Evolutionary conservation across 2,113 vertebrate genomes (phyloP).

Genomic region (Colinus virginianus): DNA sequence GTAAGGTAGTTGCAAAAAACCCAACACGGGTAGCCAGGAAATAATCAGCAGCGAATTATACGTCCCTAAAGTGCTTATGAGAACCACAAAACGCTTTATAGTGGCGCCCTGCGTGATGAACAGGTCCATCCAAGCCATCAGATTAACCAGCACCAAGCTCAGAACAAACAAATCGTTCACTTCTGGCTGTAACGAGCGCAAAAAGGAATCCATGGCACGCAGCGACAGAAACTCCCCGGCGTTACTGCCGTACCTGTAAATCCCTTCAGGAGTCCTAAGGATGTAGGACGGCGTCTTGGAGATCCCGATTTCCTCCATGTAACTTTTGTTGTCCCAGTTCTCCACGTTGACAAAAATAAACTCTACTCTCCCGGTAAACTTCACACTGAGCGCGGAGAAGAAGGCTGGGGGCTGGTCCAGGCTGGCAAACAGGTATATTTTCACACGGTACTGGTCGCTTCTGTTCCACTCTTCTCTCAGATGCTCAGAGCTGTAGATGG

Average conservation of each 20-base stretch:
- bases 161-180: conserved; percentile 97
- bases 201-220: conserved; percentile 94
- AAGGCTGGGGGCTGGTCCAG: conserved; percentile 94
- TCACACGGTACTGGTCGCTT: conserved; percentile 86
- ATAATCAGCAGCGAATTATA: conserved; percentile 96
- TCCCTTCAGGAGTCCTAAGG: conserved; percentile 95
- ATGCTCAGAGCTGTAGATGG: conserved; percentile 83
- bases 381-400: conserved; percentile 96
- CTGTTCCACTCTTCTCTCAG: conserved; percentile 91
- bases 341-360: conserved; percentile 96
- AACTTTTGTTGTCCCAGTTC: conserved; percentile 90
- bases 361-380: conserved; percentile 96
- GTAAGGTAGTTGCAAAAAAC: conserved; percentile 94
- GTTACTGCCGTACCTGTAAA: conserved; percentile 94
- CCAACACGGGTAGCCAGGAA: conserved; percentile 97
- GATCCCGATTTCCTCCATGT: conserved; percentile 88
- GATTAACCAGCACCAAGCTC: conserved; percentile 94
- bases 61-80: conserved; percentile 97
- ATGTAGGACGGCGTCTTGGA: conserved; percentile 90
- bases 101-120: conserved; percentile 98
- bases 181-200: conserved; percentile 95
- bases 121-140: conserved; percentile 99
- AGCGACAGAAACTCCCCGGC: conserved; percentile 94
- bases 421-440: conserved; percentile 94
- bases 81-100: conserved; percentile 96